phyloP scores from a whole-genome alignment of 2,888 invertebrate genomes.

The Oligia fasciuncula region DNA sequence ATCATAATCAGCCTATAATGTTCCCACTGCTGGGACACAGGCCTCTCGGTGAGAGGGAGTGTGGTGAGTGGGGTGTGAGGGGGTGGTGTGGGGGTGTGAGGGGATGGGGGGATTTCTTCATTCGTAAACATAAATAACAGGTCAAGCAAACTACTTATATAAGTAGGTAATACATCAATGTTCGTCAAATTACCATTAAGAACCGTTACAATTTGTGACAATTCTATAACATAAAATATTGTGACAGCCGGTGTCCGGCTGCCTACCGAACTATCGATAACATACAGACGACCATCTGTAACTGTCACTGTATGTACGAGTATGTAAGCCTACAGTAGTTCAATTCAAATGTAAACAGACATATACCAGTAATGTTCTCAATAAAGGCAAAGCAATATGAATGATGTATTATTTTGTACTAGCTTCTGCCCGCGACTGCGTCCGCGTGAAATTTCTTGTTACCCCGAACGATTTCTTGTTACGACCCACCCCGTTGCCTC shows the following conservation, averaged over 20 bases:
- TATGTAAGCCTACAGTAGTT: neutral
- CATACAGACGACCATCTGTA: conserved; percentile 30
- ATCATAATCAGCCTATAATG: too few relatives aligned
- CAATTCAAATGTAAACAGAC: conserved; percentile 15
- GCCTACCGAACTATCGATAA: conserved; percentile 39
- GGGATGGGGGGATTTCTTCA: neutral
- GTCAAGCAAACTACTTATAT: conserved; percentile 35
- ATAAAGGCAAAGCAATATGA: neutral
- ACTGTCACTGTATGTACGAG: conserved; percentile 33
- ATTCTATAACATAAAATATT: conserved; percentile 53
- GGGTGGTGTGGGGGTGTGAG: too few relatives aligned
- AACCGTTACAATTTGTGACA: conserved; percentile 54
- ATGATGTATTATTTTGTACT: neutral
- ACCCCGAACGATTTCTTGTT: too few relatives aligned
- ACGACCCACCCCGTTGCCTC: too few relatives aligned
- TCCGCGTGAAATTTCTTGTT: neutral
- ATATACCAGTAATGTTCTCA: neutral
- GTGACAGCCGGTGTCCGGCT: conserved; percentile 41
- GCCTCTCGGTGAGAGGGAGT: too few relatives aligned
- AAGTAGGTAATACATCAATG: conserved; percentile 45
- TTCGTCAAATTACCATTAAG: conserved; percentile 45
- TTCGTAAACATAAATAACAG: neutral
- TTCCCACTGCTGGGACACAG: too few relatives aligned
- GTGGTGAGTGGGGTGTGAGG: too few relatives aligned
- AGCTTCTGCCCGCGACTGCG: neutral